phyloP scores from a whole-genome alignment of 2,113 vertebrate species.

The Chinchilla lanigera region DNA sequence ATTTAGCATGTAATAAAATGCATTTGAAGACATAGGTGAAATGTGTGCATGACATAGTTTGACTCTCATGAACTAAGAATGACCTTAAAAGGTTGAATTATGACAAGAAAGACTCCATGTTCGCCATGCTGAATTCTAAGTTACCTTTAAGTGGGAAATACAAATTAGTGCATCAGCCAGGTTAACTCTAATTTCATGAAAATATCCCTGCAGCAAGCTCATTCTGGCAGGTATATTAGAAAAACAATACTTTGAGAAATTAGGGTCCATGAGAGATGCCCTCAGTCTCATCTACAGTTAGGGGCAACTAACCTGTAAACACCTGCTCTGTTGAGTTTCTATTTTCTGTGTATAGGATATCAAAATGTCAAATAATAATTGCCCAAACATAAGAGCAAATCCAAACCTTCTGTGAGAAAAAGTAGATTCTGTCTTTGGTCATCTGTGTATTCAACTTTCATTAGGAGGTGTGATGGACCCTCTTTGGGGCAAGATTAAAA shows the following conservation, averaged over 20 bases:
- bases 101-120: background rate
- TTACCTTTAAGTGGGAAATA: background rate
- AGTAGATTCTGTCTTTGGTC: background rate
- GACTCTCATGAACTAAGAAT: background rate
- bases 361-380: background rate
- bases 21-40: conserved; percentile 43
- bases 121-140: conserved; percentile 1
- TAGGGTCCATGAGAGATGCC: background rate
- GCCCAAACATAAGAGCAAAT: background rate
- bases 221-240: background rate
- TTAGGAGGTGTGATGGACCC: background rate
- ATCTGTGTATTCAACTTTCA: background rate
- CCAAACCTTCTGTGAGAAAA: background rate
- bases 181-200: background rate
- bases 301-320: background rate
- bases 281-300: background rate
- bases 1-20: conserved; percentile 16
- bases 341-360: background rate
- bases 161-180: background rate
- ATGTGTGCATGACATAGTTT: background rate
- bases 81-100: background rate
- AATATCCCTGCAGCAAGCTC: background rate
- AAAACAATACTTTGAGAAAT: background rate
- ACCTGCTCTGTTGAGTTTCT: background rate
- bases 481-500: background rate